Conservation (phyloP, 2,888 invertebrate species). For the Pristionchus maxplancki region DNA sequence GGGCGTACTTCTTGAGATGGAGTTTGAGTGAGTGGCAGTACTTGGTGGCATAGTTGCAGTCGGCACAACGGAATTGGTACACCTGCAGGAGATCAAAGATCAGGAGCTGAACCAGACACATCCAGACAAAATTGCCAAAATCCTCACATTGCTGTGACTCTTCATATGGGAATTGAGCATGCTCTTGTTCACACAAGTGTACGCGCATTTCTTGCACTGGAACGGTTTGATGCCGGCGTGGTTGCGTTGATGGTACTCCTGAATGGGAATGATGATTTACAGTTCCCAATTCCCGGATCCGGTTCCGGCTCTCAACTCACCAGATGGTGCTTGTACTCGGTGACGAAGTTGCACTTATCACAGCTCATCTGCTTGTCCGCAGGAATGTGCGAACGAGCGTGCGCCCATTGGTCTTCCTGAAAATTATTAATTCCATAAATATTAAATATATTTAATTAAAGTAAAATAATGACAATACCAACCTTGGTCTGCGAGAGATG, state of each 20-base stretch:
- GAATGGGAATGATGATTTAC: constrained; percentile 45
- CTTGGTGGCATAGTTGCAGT: constrained; percentile 96
- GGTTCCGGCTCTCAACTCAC: constrained; percentile 46
- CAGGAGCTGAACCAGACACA: too few species aligned
- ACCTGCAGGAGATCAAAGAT: constrained; percentile 9
- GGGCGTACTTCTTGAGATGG: constrained; percentile 92
- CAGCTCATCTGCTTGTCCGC: constrained; percentile 92
- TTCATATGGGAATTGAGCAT: constrained; percentile 99
- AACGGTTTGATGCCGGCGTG: constrained; percentile 93
- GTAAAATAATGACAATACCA: neutral
- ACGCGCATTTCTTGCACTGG: constrained; percentile 75
- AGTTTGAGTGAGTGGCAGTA: constrained; percentile 97
- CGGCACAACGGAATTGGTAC: constrained; percentile 86
- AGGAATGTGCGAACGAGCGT: constrained; percentile 91
- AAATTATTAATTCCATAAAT: neutral
- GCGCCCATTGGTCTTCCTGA: constrained; percentile 90
- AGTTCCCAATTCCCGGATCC: neutral
- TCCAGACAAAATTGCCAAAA: too few species aligned
- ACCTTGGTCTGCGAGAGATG: constrained; percentile 87
- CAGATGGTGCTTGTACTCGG: constrained; percentile 97
- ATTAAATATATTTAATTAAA: neutral
- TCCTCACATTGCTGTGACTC: constrained; percentile 84
- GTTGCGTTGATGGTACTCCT: constrained; percentile 94
- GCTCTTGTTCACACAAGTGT: constrained; percentile 93
- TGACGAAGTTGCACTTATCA: constrained; percentile 94